Evolutionary conservation across 2,113 vertebrate species (phyloP).

Genomic region (Odontophorus gujanensis): DNA sequence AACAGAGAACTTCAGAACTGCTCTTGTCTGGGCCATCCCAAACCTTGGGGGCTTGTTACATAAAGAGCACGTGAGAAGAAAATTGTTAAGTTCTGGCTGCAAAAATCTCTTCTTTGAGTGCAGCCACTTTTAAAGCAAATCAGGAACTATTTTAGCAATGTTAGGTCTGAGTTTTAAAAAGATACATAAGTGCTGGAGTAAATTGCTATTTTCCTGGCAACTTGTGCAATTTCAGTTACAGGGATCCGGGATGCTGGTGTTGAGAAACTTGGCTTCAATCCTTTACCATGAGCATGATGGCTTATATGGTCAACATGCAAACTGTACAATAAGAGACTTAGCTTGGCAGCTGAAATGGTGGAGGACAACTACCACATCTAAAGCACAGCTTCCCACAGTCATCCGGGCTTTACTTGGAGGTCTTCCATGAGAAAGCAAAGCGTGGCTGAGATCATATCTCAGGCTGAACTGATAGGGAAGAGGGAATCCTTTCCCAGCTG

Average conservation of each 20-base stretch:
- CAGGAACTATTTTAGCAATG: background rate
- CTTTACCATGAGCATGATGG: background rate
- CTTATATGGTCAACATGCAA: background rate
- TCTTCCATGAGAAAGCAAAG: slow-evolving; percentile 39
- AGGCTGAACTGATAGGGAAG: slow-evolving; percentile 7
- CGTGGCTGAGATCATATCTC: slow-evolving; percentile 6
- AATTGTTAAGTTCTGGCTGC: background rate
- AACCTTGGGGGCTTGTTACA: background rate
- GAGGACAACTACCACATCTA: background rate
- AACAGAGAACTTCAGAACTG: background rate
- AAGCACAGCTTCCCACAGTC: slow-evolving; percentile 13
- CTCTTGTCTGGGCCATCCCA: background rate
- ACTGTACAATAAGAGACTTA: background rate
- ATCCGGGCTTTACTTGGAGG: background rate
- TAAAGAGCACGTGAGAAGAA: background rate
- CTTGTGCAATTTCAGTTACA: background rate
- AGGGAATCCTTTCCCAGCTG: slow-evolving; percentile 40
- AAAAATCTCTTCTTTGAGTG: background rate
- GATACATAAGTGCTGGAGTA: background rate
- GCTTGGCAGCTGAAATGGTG: background rate
- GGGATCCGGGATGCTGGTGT: background rate
- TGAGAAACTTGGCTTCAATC: background rate
- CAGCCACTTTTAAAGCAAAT: background rate
- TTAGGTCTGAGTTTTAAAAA: background rate
- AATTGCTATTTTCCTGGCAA: background rate